These are phyloP conservation scores for Tuberolachnus salignus DNA, from an alignment of 2,888 invertebrate genomes.

Conservation along the genomic window DNA sequence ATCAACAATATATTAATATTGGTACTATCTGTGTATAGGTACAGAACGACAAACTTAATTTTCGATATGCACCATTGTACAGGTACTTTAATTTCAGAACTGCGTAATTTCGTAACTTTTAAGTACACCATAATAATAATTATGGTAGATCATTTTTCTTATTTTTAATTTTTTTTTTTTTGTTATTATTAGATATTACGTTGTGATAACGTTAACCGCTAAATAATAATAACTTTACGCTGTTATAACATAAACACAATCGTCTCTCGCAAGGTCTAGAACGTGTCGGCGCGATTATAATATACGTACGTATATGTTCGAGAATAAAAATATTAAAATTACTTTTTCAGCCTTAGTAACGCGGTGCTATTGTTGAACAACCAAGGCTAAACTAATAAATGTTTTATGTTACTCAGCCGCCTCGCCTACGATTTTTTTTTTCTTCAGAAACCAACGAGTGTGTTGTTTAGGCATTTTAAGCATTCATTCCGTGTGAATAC, in stretches of 20 bases:
- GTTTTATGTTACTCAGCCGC: neutral
- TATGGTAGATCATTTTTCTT: conserved; percentile 1
- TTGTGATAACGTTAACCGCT: too few relatives aligned
- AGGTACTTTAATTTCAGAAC: too few relatives aligned
- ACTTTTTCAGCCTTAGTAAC: conserved; percentile 12
- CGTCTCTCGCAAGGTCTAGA: conserved; percentile 29
- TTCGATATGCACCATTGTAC: too few relatives aligned
- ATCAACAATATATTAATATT: too few relatives aligned
- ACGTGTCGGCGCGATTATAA: conserved; percentile 29
- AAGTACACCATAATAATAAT: neutral
- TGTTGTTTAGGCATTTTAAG: neutral
- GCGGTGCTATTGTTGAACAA: conserved; percentile 31
- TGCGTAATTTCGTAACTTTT: too few relatives aligned
- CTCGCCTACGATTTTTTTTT: conserved; percentile 28
- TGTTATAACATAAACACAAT: neutral
- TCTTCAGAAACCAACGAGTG: conserved; percentile 16
- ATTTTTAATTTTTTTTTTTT: too few relatives aligned
- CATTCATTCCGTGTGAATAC: conserved; percentile 8
- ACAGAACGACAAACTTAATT: too few relatives aligned
- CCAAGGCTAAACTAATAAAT: conserved; percentile 48
- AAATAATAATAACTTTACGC: conserved; percentile 1
- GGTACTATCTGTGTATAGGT: too few relatives aligned
- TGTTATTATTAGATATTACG: too few relatives aligned
- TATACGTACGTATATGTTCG: too few relatives aligned
- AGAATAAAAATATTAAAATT: conserved; percentile 44